phyloP scores from a whole-genome alignment of 2,797 vertebrate species.

The Betta splendens region DNA sequence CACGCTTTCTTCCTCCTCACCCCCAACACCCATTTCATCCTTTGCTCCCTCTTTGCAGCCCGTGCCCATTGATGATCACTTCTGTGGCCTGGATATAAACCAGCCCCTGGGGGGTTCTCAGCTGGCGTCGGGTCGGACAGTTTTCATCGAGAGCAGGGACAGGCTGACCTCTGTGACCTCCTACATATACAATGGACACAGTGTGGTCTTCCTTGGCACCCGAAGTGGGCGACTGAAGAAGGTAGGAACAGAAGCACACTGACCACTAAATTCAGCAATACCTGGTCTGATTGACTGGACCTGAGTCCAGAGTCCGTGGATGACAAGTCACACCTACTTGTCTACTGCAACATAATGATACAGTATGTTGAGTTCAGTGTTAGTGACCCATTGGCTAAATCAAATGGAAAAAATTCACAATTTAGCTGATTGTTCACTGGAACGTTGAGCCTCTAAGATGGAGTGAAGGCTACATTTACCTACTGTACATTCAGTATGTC shows the following conservation, averaged over 20 bases:
- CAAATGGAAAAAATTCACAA: background rate
- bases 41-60: constrained; percentile 79
- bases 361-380: constrained; percentile 11
- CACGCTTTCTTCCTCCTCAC: constrained; percentile 20
- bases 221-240: constrained; percentile 92
- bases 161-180: constrained; percentile 91
- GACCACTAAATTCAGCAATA: background rate
- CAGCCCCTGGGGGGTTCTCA: constrained; percentile 91
- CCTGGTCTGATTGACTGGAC: background rate
- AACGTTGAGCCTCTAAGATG: background rate
- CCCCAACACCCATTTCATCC: background rate
- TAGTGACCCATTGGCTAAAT: background rate
- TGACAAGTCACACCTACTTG: constrained; percentile 11
- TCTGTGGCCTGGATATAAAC: constrained; percentile 97
- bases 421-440: background rate
- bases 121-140: constrained; percentile 86
- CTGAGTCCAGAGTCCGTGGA: constrained; percentile 12
- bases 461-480: constrained; percentile 10
- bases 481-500: background rate
- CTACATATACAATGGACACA: constrained; percentile 91
- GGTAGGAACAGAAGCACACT: constrained; percentile 76
- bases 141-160: constrained; percentile 90
- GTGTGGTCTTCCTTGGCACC: constrained; percentile 93
- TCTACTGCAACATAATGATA: constrained; percentile 8
- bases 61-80: constrained; percentile 95